Percentiles rank a stretch among this genome's conserved stretches.
phyloP scores from a whole-genome alignment of 2,797 vertebrate species.

The Sebastes paucispinis region DNA sequence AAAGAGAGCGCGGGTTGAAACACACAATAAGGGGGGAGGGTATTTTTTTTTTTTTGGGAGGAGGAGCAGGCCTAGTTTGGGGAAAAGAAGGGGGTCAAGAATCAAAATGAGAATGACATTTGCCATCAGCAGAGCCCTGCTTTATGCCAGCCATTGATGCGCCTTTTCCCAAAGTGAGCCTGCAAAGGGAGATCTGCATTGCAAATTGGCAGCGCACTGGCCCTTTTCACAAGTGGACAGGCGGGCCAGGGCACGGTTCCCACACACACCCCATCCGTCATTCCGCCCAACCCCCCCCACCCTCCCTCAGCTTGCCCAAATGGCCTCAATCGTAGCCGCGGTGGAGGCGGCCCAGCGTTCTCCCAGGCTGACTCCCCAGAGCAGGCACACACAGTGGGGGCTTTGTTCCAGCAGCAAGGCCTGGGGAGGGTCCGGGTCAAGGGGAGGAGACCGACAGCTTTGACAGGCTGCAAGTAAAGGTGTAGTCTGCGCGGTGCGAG shows the following conservation, averaged over 20 bases:
- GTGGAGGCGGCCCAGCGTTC: slow-evolving; percentile 42
- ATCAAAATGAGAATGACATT: slow-evolving; percentile 83
- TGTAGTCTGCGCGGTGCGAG: slow-evolving; percentile 25
- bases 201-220: slow-evolving; percentile 71
- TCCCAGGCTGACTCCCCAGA: slow-evolving; percentile 51
- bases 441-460: slow-evolving; percentile 53
- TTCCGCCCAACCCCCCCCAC: background rate
- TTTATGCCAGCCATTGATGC: slow-evolving; percentile 69
- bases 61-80: background rate
- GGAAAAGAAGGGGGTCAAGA: slow-evolving; percentile 70
- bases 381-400: slow-evolving; percentile 61
- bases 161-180: slow-evolving; percentile 61
- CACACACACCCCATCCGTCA: slow-evolving; percentile 75
- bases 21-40: no score
- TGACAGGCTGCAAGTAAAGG: slow-evolving; percentile 61
- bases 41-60: background rate
- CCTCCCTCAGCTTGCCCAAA: slow-evolving; percentile 27
- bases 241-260: slow-evolving; percentile 71
- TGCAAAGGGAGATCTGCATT: slow-evolving; percentile 70
- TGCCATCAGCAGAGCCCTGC: slow-evolving; percentile 70
- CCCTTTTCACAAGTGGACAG: slow-evolving; percentile 72
- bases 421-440: slow-evolving; percentile 59
- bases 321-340: slow-evolving; percentile 37
- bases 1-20: no score
- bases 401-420: slow-evolving; percentile 66